Evolutionary conservation across 2,113 vertebrate genomes (phyloP).

Genomic region (Dasyurus viverrinus): DNA sequence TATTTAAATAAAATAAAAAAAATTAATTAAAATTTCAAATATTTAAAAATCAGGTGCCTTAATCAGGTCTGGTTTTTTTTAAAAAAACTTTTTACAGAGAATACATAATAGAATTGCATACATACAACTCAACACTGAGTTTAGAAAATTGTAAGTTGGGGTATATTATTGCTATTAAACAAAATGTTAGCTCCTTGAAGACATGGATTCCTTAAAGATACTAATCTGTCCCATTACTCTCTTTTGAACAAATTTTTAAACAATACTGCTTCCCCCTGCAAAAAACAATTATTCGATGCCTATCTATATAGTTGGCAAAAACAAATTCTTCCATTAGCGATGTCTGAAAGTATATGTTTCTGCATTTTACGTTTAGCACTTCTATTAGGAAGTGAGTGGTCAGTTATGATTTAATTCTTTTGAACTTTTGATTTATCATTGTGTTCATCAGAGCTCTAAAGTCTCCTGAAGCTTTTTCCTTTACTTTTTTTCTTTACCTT

Average conservation of each 20-base stretch:
- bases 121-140: neutral
- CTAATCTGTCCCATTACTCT: neutral
- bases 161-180: neutral
- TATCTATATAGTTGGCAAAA: neutral
- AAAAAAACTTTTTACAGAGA: neutral
- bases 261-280: neutral
- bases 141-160: neutral
- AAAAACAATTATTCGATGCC: neutral
- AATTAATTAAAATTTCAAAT: neutral
- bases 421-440: neutral
- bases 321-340: neutral
- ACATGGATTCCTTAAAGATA: neutral
- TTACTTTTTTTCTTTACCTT: neutral
- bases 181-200: neutral
- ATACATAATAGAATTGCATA: neutral
- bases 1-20: neutral
- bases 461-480: neutral
- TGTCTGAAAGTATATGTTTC: neutral
- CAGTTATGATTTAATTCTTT: neutral
- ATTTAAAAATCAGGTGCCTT: neutral
- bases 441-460: neutral
- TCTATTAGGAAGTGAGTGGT: neutral
- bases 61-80: neutral
- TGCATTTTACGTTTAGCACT: neutral
- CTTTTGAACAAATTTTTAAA: neutral